Percentiles rank a stretch among this genome's conserved stretches.
Conservation (phyloP, 2,888 invertebrate genomes). For the Leptodirus hochenwartii region DNA sequence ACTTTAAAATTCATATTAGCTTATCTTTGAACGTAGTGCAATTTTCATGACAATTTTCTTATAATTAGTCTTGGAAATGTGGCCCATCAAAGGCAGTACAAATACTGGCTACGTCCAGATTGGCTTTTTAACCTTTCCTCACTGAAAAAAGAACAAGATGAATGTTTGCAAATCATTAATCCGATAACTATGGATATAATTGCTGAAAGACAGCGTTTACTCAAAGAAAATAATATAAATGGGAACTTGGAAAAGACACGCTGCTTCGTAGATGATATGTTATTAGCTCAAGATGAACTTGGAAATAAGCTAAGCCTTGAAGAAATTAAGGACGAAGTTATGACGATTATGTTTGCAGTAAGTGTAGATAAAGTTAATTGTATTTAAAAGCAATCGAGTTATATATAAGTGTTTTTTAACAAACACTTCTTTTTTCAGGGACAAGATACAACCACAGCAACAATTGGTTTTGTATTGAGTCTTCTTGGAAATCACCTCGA, state of each 20-base stretch:
- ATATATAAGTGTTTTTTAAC: too few relatives aligned
- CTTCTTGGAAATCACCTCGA: slow-evolving; percentile 12
- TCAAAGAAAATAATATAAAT: too few relatives aligned
- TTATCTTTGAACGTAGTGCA: too few relatives aligned
- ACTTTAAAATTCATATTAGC: too few relatives aligned
- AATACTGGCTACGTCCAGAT: neutral
- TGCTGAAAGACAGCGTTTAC: neutral
- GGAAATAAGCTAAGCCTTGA: slow-evolving; percentile 9
- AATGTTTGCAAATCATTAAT: neutral
- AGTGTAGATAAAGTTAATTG: too few relatives aligned
- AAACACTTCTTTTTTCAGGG: slow-evolving; percentile 14
- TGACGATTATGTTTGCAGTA: slow-evolving; percentile 16
- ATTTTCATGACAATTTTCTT: neutral
- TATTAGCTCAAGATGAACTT: slow-evolving; percentile 10
- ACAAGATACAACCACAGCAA: slow-evolving; percentile 15
- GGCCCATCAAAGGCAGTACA: neutral
- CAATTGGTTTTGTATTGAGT: slow-evolving; percentile 14
- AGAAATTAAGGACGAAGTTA: slow-evolving; percentile 14
- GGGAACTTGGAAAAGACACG: neutral
- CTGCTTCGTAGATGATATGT: slow-evolving; percentile 11
- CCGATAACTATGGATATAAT: neutral
- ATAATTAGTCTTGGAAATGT: neutral
- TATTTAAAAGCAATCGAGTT: too few relatives aligned
- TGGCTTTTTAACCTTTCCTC: neutral
- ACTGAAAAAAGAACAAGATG: neutral